Percentiles rank a stretch among this genome's conserved stretches.
phyloP scores from a whole-genome alignment of 1,140 invertebrate genomes.

The Plodia interpunctella region DNA sequence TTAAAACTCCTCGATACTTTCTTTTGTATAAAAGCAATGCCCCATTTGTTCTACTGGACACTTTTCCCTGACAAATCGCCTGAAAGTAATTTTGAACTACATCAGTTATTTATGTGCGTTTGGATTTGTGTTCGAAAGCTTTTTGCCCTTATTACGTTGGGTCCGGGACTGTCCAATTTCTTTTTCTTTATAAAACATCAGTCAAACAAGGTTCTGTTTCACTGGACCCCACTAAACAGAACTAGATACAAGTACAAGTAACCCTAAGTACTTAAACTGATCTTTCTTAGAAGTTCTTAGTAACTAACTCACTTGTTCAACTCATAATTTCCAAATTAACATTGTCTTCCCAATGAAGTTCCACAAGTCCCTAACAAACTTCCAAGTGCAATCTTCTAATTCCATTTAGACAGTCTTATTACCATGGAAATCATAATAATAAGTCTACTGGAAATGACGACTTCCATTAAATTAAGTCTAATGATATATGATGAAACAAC shows the following conservation, averaged over 20 bases:
- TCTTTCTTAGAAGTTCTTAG: too few relatives aligned
- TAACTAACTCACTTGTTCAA: background rate
- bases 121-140: slow-evolving; percentile 32
- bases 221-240: too few relatives aligned
- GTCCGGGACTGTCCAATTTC: slow-evolving; percentile 25
- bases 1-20: slow-evolving; percentile 51
- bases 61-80: slow-evolving; percentile 67
- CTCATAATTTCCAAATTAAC: background rate
- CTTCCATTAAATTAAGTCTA: too few relatives aligned
- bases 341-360: background rate
- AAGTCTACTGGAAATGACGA: too few relatives aligned
- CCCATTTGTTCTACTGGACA: slow-evolving; percentile 59
- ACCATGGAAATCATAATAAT: background rate
- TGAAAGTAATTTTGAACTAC: slow-evolving; percentile 62
- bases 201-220: too few relatives aligned
- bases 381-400: slow-evolving; percentile 7
- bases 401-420: slow-evolving; percentile 9
- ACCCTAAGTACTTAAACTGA: background rate
- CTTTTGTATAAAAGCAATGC: slow-evolving; percentile 53
- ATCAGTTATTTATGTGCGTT: slow-evolving; percentile 54
- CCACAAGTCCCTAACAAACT: background rate
- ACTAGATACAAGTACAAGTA: background rate
- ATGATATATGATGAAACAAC: too few relatives aligned
- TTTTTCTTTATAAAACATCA: too few relatives aligned
- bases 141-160: slow-evolving; percentile 32